Evolutionary conservation across 2,113 vertebrate species (phyloP).

Genomic region (Poicephalus gulielmi): DNA sequence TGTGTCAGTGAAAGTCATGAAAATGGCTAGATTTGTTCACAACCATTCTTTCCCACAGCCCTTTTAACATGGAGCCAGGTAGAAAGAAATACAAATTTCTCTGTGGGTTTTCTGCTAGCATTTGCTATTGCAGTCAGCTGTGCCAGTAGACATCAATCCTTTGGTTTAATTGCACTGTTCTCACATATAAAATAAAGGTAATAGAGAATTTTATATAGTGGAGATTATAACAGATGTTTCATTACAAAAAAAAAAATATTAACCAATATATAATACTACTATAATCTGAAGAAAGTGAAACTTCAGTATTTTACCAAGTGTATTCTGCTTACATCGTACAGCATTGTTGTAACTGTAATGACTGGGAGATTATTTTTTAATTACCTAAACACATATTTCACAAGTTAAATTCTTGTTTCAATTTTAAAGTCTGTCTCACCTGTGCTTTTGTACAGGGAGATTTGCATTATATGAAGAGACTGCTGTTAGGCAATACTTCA

Average conservation of each 20-base stretch:
- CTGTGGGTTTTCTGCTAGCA: background rate
- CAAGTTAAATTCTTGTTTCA: background rate
- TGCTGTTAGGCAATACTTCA: background rate
- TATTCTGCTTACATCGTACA: background rate
- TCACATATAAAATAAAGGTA: conserved; percentile 45
- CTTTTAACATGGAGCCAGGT: rapidly evolving
- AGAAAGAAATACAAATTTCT: background rate
- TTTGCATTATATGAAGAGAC: background rate
- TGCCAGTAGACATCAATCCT: background rate
- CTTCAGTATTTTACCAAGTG: background rate
- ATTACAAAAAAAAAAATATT: background rate
- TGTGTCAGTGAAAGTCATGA: background rate
- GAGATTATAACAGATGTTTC: conserved; percentile 10
- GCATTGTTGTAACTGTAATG: background rate
- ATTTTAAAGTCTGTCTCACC: background rate
- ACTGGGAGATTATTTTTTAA: background rate
- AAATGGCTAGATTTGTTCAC: background rate
- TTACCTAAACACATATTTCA: background rate
- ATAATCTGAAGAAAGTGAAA: background rate
- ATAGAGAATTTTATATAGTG: conserved; percentile 46
- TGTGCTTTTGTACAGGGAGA: background rate
- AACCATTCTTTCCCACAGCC: background rate
- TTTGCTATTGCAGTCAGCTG: background rate
- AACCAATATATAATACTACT: conserved; percentile 29
- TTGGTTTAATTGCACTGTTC: background rate